Evolutionary conservation across 2,113 vertebrate genomes (phyloP).

Genomic region (Gila orcuttii): DNA sequence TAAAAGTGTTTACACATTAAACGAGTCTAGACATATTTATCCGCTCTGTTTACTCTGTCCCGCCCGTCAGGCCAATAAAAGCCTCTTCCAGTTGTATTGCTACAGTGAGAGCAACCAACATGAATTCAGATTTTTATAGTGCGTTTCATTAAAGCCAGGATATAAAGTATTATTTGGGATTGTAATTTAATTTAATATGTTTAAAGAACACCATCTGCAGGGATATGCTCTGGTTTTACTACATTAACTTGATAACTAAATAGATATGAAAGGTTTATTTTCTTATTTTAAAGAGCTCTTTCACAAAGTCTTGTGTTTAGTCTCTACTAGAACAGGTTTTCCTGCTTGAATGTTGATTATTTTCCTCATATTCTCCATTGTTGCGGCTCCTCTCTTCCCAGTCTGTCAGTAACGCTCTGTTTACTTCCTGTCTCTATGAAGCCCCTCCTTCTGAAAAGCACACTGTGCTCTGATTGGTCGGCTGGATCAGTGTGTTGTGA

Average conservation of each 20-base stretch:
- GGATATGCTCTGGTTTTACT: background rate
- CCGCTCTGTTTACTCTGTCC: conserved; percentile 41
- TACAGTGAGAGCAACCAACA: conserved; percentile 8
- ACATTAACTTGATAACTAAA: background rate
- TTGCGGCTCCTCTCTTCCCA: too few species aligned
- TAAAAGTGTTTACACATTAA: conserved; percentile 46
- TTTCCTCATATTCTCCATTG: too few species aligned
- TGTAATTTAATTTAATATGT: background rate
- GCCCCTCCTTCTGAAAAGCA: too few species aligned
- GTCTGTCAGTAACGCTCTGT: too few species aligned
- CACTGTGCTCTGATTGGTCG: too few species aligned
- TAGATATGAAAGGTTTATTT: background rate
- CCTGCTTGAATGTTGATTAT: too few species aligned
- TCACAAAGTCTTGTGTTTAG: too few species aligned
- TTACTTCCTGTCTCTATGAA: too few species aligned
- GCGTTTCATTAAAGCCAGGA: background rate
- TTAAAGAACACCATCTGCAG: background rate
- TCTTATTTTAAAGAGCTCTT: background rate
- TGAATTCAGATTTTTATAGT: background rate
- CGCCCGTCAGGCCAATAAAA: conserved; percentile 37
- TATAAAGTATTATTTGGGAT: background rate
- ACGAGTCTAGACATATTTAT: conserved; percentile 54
- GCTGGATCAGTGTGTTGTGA: too few species aligned
- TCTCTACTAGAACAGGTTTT: too few species aligned
- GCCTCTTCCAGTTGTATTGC: background rate